phyloP scores from a whole-genome alignment of 2,888 invertebrate species.

The Chaitophorus viminalis region DNA sequence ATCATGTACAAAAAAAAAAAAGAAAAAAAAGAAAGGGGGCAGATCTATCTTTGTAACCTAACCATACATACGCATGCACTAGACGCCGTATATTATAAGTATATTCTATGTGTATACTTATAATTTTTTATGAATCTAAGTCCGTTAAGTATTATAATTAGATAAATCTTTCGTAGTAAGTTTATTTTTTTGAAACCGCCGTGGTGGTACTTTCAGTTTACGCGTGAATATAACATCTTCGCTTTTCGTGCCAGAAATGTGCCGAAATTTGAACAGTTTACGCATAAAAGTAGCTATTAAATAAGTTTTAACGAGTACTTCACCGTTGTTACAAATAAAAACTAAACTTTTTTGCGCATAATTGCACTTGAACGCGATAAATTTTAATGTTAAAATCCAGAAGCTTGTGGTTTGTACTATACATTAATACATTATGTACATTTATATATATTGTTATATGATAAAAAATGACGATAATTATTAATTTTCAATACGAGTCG shows the following conservation, averaged over 20 bases:
- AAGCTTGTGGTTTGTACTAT: background rate
- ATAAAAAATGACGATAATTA: no score
- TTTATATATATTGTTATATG: background rate
- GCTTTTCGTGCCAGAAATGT: background rate
- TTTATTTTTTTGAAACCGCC: background rate
- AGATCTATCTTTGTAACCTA: no score
- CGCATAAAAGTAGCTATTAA: constrained; percentile 19
- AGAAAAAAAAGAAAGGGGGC: no score
- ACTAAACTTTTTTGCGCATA: constrained; percentile 21
- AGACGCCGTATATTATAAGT: no score
- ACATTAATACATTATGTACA: no score
- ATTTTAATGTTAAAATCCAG: constrained; percentile 1
- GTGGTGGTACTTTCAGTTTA: background rate
- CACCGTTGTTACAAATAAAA: background rate
- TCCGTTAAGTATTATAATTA: background rate
- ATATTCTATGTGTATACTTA: background rate
- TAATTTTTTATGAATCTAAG: background rate
- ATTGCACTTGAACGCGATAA: constrained; percentile 26
- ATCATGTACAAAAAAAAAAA: no score
- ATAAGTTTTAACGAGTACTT: constrained; percentile 41
- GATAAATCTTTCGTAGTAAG: no score
- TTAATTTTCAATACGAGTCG: background rate
- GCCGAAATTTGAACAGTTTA: background rate
- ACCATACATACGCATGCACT: no score
- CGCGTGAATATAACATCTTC: background rate